Percentiles rank a stretch among this genome's conserved stretches.
Evolutionary conservation across 2,888 invertebrate genomes (phyloP).

Genomic region (Drosophila hamatofila): DNA sequence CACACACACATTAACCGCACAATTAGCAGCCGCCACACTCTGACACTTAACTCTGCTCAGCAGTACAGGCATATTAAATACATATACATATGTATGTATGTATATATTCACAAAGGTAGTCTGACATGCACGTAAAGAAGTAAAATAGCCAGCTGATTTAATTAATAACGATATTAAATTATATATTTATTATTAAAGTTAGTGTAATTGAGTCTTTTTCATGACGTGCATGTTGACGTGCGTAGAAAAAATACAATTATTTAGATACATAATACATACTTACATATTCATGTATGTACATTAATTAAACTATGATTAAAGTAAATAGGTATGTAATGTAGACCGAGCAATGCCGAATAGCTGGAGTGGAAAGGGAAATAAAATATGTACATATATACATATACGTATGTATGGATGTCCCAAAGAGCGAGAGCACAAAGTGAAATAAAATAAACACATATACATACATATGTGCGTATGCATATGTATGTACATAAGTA

Average conservation of each 20-base stretch:
- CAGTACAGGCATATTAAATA: not conserved
- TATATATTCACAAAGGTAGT: not conserved
- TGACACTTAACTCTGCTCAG: not conserved
- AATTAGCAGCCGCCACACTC: not conserved
- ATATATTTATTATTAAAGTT: not conserved
- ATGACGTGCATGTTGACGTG: too few species aligned
- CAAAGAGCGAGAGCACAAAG: not conserved
- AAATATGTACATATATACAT: not conserved
- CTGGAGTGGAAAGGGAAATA: not conserved
- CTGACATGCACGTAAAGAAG: not conserved
- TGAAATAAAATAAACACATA: not conserved
- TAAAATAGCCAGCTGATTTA: not conserved
- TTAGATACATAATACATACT: too few species aligned
- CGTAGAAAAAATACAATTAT: too few species aligned
- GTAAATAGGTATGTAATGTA: not conserved
- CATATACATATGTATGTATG: not conserved
- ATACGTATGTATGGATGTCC: not conserved
- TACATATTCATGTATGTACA: too few species aligned
- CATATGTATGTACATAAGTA: not conserved
- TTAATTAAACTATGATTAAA: not conserved
- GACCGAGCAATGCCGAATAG: too few species aligned
- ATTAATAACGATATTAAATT: not conserved
- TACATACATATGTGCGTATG: not conserved
- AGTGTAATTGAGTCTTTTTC: too few species aligned
- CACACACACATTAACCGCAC: conserved; percentile 4